A percentile compares a stretch with the other conserved stretches of the same genome.
Evolutionary conservation across 2,888 invertebrate genomes (phyloP).

Genomic region (Zhuqinia jingwanae): DNA sequence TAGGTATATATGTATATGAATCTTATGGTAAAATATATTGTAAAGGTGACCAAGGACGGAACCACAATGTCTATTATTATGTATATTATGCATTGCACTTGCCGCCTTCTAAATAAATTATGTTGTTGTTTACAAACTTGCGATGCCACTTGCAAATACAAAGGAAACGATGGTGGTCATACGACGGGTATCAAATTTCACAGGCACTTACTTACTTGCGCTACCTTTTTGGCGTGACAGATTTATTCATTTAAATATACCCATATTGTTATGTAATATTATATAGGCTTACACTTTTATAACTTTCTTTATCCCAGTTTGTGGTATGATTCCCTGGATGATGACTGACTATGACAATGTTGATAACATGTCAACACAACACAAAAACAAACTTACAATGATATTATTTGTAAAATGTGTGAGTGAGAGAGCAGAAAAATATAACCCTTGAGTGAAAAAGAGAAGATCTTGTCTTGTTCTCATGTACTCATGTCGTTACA

Average conservation of each 20-base stretch:
- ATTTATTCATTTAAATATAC: conserved; percentile 20
- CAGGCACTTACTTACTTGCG: neutral
- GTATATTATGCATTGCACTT: neutral
- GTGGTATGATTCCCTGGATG: conserved; percentile 15
- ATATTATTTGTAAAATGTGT: too few species aligned
- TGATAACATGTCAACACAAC: conserved; percentile 42
- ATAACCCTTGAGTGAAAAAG: too few species aligned
- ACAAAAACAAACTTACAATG: too few species aligned
- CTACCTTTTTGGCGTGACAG: conserved; percentile 18
- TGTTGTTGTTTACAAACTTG: neutral
- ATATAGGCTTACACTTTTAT: conserved; percentile 33
- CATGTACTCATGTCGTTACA: conserved; percentile 29
- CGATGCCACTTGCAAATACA: conserved; percentile 1
- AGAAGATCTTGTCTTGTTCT: neutral
- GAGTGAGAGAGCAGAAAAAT: conserved; percentile 1
- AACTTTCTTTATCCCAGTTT: conserved; percentile 1
- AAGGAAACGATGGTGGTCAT: neutral
- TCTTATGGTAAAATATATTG: neutral
- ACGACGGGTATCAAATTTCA: conserved; percentile 11
- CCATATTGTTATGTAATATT: neutral
- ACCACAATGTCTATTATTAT: conserved; percentile 40
- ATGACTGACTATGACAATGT: conserved; percentile 11
- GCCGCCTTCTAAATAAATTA: conserved; percentile 5
- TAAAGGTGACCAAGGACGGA: conserved; percentile 44
- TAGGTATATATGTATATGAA: neutral